phyloP scores from a whole-genome alignment of 1,140 invertebrate species.

The Ostrea edulis region DNA sequence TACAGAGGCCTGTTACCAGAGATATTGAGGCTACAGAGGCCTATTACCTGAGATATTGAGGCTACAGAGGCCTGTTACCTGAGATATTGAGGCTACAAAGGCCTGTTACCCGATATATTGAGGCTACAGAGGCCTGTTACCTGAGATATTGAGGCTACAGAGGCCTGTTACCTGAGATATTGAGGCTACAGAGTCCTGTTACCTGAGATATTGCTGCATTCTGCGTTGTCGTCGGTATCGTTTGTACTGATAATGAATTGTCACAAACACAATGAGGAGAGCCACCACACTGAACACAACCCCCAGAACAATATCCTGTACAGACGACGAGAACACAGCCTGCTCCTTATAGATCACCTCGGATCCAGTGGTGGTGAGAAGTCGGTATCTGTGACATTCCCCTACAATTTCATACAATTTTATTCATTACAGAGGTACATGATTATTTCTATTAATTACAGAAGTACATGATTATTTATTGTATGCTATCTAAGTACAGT shows the following conservation, averaged over 20 bases:
- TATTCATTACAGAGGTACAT: too few relatives aligned
- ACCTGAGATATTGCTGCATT: slow-evolving; percentile 53
- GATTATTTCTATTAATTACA: too few relatives aligned
- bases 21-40: slow-evolving; percentile 36
- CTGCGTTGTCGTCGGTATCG: slow-evolving; percentile 37
- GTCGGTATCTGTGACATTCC: not conserved
- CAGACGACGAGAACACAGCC: slow-evolving; percentile 45
- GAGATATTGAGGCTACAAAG: slow-evolving; percentile 41
- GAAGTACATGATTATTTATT: too few relatives aligned
- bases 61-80: slow-evolving; percentile 38
- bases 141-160: slow-evolving; percentile 46
- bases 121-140: slow-evolving; percentile 26
- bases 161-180: slow-evolving; percentile 46
- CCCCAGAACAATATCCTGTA: slow-evolving; percentile 48
- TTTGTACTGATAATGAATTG: slow-evolving; percentile 47
- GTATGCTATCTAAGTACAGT: too few relatives aligned
- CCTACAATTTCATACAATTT: not conserved
- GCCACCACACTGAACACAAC: slow-evolving; percentile 49
- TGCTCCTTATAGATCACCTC: slow-evolving; percentile 45
- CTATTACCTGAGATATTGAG: slow-evolving; percentile 49
- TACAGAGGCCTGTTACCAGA: slow-evolving; percentile 40
- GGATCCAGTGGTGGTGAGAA: slow-evolving; percentile 9
- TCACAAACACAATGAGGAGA: slow-evolving; percentile 42
- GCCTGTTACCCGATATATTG: slow-evolving; percentile 46
- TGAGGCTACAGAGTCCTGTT: not conserved